Conservation (phyloP, 2,888 invertebrate species). For the Encarsia formosa region DNA sequence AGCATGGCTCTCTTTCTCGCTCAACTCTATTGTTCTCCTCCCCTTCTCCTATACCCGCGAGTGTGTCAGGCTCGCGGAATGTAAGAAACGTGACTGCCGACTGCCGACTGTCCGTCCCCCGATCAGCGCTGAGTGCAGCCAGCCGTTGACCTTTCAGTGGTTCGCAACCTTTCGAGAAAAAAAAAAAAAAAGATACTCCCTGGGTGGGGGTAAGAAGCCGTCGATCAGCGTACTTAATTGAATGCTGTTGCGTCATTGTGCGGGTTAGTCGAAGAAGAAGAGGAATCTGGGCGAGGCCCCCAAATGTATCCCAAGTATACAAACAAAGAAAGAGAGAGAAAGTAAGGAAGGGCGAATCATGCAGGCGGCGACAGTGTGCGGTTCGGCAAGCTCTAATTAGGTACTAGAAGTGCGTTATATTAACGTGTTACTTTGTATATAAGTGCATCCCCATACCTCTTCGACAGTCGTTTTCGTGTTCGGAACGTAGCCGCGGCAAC, state of each 20-base stretch:
- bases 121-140: neutral
- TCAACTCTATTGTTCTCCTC: neutral
- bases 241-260: too few relatives aligned
- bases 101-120: neutral
- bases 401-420: too few relatives aligned
- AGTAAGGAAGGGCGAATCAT: neutral
- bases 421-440: too few relatives aligned
- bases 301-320: too few relatives aligned
- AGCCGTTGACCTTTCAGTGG: neutral
- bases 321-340: neutral
- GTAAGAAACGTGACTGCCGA: neutral
- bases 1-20: conserved; percentile 27
- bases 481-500: too few relatives aligned
- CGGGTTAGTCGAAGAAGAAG: too few relatives aligned
- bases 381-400: neutral
- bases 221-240: too few relatives aligned
- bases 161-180: neutral
- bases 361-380: neutral
- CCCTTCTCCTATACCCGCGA: neutral
- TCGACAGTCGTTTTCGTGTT: too few relatives aligned
- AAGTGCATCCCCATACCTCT: too few relatives aligned
- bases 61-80: neutral
- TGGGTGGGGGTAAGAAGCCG: too few relatives aligned
- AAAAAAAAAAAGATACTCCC: neutral
- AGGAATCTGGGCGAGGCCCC: too few relatives aligned